Percentiles rank a stretch among this genome's conserved stretches.
phyloP scores from a whole-genome alignment of 1,140 invertebrate species.

The Varroa destructor region DNA sequence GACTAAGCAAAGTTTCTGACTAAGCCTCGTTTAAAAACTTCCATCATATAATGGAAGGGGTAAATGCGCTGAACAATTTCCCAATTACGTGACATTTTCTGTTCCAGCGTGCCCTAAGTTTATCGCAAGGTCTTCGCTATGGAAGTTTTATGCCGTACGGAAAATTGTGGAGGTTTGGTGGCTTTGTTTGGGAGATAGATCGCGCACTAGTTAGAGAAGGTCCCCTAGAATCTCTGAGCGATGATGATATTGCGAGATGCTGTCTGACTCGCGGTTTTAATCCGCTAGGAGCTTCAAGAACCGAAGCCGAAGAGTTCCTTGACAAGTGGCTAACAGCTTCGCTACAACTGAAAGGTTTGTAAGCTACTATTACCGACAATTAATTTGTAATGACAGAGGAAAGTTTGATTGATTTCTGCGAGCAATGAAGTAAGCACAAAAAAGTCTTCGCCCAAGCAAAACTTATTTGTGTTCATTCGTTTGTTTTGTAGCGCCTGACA shows the following conservation, averaged over 20 bases:
- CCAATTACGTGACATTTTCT: background rate
- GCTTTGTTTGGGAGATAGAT: constrained; percentile 3
- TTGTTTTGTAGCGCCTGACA: too few relatives aligned
- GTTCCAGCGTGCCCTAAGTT: background rate
- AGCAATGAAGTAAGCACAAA: too few relatives aligned
- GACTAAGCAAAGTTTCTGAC: too few relatives aligned
- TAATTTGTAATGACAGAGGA: too few relatives aligned
- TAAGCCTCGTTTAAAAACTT: too few relatives aligned
- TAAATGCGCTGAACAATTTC: too few relatives aligned
- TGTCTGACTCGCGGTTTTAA: constrained; percentile 16
- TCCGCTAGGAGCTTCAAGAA: background rate
- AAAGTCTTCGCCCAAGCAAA: too few relatives aligned
- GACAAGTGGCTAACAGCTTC: constrained; percentile 11
- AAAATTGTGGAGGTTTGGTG: background rate
- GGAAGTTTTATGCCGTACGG: constrained; percentile 10
- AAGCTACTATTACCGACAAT: too few relatives aligned
- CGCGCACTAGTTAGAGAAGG: background rate
- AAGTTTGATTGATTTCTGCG: too few relatives aligned
- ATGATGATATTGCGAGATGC: background rate
- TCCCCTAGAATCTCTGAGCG: background rate
- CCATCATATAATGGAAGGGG: too few relatives aligned
- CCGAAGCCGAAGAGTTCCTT: constrained; percentile 15
- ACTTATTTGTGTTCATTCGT: too few relatives aligned
- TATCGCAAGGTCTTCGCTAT: constrained; percentile 15
- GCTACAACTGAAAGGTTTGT: constrained; percentile 7